Conservation (phyloP, 2,113 vertebrate species). For the Rutilus rutilus region DNA sequence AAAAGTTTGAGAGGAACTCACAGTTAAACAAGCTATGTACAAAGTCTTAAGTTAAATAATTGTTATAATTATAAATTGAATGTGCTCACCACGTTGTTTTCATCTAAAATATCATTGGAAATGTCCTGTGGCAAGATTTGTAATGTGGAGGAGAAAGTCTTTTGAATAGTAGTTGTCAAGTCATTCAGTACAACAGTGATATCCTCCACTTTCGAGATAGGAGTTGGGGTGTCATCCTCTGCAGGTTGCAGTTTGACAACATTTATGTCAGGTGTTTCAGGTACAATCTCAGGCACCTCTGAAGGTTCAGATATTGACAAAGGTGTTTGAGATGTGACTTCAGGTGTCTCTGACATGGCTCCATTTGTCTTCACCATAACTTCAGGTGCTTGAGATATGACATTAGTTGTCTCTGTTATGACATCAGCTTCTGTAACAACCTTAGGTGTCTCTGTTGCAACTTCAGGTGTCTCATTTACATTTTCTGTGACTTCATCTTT, state of each 20-base stretch:
- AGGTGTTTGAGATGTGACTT: background rate
- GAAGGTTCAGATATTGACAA: background rate
- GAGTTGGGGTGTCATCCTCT: conserved; percentile 40
- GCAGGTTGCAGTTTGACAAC: conserved; percentile 57
- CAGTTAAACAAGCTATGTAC: background rate
- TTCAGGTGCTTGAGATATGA: background rate
- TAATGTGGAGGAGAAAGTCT: conserved; percentile 16
- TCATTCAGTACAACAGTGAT: conserved; percentile 24
- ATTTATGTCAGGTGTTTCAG: conserved; percentile 9
- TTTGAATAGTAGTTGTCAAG: conserved; percentile 35
- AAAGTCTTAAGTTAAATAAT: background rate
- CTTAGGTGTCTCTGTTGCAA: background rate
- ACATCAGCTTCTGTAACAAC: background rate
- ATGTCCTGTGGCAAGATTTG: conserved; percentile 30
- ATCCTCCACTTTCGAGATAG: conserved; percentile 26
- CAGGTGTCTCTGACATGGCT: conserved; percentile 1
- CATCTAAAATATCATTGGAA: conserved; percentile 41
- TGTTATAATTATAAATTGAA: background rate
- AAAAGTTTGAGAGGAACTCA: background rate
- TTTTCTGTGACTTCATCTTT: background rate
- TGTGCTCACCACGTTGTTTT: conserved; percentile 66
- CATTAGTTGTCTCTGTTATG: conserved; percentile 49
- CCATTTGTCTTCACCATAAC: background rate
- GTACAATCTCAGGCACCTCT: background rate
- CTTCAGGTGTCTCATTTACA: background rate